Percentiles rank a stretch among this genome's conserved stretches.
Conservation (phyloP, 2,888 invertebrate species). For the Nemapogon koenigi region DNA sequence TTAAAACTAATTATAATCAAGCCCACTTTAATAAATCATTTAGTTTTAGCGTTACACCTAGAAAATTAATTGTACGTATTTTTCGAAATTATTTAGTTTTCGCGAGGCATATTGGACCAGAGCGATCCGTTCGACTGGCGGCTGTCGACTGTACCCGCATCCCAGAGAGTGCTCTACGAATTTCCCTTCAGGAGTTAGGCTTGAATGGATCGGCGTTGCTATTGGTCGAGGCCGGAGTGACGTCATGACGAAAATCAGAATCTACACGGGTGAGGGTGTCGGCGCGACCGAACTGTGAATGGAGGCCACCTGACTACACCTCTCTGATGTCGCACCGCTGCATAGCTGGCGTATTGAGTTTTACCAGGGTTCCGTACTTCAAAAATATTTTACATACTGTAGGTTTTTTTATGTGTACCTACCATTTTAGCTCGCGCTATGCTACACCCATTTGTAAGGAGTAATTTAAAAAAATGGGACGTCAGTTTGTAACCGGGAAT, state of each 20-base stretch:
- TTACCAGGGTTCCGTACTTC: no score
- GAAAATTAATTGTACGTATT: no score
- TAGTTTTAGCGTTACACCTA: no score
- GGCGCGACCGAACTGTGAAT: slow-evolving; percentile 36
- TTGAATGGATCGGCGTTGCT: slow-evolving; percentile 71
- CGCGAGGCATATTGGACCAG: slow-evolving; percentile 13
- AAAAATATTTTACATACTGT: no score
- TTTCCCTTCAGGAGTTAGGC: slow-evolving; percentile 64
- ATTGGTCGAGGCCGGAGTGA: slow-evolving; percentile 70
- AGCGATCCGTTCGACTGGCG: slow-evolving; percentile 35
- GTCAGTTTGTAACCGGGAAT: no score
- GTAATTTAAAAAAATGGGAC: no score
- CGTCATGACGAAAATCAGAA: slow-evolving; percentile 71
- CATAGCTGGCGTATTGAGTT: neutral
- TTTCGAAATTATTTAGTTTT: no score
- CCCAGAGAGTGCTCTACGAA: slow-evolving; percentile 48
- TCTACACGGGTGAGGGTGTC: slow-evolving; percentile 41
- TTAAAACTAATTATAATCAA: no score
- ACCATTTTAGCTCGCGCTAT: no score
- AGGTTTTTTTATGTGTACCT: no score
- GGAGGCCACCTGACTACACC: slow-evolving; percentile 45
- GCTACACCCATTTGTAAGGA: no score
- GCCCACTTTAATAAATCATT: no score
- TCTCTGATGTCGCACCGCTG: slow-evolving; percentile 29
- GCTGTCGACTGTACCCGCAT: slow-evolving; percentile 45